Evolutionary conservation across 2,888 invertebrate species (phyloP).

Genomic region (Stictocephala bisonia): DNA sequence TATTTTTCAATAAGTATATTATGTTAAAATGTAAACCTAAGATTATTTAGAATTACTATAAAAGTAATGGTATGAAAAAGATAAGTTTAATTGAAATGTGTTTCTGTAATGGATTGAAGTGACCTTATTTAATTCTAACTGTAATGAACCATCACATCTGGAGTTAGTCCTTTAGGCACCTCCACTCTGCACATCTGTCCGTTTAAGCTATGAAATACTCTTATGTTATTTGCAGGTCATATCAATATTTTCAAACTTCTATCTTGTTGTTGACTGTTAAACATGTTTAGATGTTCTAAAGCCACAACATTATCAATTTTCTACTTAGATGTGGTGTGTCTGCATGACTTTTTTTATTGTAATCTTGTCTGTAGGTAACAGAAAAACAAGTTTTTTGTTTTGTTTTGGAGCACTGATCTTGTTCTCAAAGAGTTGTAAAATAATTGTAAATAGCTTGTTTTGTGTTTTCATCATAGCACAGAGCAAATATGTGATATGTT

Average conservation of each 20-base stretch:
- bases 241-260: conserved; percentile 33
- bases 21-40: no score
- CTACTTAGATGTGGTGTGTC: conserved; percentile 27
- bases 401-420: conserved; percentile 27
- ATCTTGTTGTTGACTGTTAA: conserved; percentile 33
- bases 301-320: conserved; percentile 24
- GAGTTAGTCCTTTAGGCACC: conserved; percentile 35
- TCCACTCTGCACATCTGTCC: conserved; percentile 12
- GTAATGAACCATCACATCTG: conserved; percentile 7
- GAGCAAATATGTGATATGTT: no score
- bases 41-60: no score
- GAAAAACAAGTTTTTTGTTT: background rate
- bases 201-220: conserved; percentile 39
- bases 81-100: conserved; percentile 26
- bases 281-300: conserved; percentile 33
- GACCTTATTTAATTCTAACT: conserved; percentile 42
- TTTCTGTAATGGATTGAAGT: conserved; percentile 31
- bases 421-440: conserved; percentile 27
- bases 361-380: background rate
- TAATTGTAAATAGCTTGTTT: conserved; percentile 39
- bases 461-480: no score
- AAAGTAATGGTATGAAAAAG: conserved; percentile 12
- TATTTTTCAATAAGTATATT: background rate
- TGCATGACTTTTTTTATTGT: conserved; percentile 32
- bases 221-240: conserved; percentile 30